These are phyloP conservation scores for Myotis yumanensis DNA, from an alignment of 2,113 vertebrate genomes.

Conservation along the genomic window DNA sequence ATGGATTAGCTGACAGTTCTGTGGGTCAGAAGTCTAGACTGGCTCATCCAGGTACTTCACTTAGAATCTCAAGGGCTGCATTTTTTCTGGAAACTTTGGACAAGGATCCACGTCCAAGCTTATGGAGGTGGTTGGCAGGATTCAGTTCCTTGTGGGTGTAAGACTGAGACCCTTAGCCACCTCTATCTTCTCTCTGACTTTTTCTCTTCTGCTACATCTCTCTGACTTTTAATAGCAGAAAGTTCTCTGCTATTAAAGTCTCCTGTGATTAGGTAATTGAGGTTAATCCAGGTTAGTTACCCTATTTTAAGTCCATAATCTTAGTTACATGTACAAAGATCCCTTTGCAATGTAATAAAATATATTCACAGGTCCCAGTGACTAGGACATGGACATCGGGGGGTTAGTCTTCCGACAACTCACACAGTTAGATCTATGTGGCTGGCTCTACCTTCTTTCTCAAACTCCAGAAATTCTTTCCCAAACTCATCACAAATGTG, in stretches of 20 bases:
- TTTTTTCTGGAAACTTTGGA: neutral
- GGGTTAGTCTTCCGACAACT: neutral
- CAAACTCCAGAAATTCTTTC: neutral
- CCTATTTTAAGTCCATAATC: neutral
- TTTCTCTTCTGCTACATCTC: neutral
- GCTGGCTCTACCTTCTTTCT: neutral
- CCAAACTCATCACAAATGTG: neutral
- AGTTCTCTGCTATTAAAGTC: neutral
- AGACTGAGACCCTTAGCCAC: neutral
- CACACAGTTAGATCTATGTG: neutral
- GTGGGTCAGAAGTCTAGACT: neutral
- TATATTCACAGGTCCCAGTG: neutral
- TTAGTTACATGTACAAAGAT: neutral
- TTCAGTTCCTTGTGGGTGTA: neutral
- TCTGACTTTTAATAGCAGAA: neutral
- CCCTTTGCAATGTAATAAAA: neutral
- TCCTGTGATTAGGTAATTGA: neutral
- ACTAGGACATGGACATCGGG: fast-evolving
- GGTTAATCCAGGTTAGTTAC: neutral
- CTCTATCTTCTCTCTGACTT: neutral
- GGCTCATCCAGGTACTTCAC: neutral
- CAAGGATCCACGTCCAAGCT: neutral
- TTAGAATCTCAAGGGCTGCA: neutral
- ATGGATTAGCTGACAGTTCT: neutral
- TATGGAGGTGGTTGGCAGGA: neutral